phyloP scores from a whole-genome alignment of 1,140 invertebrate genomes.

The Drusus annulatus region DNA sequence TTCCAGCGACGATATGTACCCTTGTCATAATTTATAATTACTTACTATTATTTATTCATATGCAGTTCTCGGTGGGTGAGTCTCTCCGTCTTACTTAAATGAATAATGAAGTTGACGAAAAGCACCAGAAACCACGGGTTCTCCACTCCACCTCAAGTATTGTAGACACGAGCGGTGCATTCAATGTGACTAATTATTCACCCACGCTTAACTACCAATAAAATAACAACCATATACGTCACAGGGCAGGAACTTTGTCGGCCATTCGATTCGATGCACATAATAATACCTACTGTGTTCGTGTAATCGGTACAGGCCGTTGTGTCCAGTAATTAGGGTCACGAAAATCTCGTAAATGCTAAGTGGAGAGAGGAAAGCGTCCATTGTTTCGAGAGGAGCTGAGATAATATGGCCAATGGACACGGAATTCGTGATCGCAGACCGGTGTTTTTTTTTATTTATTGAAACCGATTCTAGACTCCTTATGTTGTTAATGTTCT shows the following conservation, averaged over 20 bases:
- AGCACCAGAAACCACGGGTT: background rate
- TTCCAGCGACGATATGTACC: no score
- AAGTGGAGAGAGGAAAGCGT: no score
- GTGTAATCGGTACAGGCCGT: background rate
- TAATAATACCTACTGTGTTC: background rate
- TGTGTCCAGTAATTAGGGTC: background rate
- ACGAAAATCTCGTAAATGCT: background rate
- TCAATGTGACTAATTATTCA: slow-evolving; percentile 33
- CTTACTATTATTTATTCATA: no score
- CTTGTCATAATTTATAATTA: no score
- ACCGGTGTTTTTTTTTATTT: no score
- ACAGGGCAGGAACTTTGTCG: background rate
- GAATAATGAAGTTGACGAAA: no score
- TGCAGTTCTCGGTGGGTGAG: no score
- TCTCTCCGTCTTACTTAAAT: no score
- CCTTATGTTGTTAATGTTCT: no score
- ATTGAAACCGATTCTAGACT: no score
- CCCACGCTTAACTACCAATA: slow-evolving; percentile 12
- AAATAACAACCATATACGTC: background rate
- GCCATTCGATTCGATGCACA: no score
- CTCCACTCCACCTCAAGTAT: background rate
- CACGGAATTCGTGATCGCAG: background rate
- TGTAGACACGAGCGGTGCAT: background rate
- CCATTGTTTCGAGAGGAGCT: no score
- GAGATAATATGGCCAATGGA: background rate